phyloP scores from a whole-genome alignment of 2,113 vertebrate genomes.

The Edolisoma coerulescens region DNA sequence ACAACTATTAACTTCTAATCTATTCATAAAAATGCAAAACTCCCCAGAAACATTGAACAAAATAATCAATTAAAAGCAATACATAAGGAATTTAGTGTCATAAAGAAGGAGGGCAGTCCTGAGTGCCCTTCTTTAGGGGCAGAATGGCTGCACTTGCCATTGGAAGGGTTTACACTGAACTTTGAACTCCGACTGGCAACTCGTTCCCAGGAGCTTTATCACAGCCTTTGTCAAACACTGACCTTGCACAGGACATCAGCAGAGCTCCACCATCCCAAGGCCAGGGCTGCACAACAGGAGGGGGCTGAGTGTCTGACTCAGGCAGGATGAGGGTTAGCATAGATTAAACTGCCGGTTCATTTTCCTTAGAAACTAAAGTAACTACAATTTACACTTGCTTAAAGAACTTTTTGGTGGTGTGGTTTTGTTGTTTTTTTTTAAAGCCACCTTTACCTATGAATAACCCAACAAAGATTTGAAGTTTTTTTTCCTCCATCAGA shows the following conservation, averaged over 20 bases:
- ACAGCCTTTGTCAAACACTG: neutral
- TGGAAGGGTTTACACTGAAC: neutral
- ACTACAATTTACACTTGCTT: neutral
- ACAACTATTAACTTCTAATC: neutral
- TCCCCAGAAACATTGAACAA: neutral
- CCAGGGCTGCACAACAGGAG: neutral
- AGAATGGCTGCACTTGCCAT: neutral
- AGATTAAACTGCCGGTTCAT: neutral
- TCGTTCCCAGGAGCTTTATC: neutral
- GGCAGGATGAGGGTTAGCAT: neutral
- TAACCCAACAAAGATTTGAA: neutral
- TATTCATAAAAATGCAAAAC: neutral
- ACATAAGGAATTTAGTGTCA: neutral
- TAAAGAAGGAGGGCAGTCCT: neutral
- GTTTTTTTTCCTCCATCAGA: neutral
- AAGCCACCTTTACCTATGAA: neutral
- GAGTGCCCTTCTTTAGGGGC: neutral
- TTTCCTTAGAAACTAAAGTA: neutral
- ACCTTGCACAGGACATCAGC: neutral
- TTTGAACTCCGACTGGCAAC: neutral
- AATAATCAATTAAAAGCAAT: neutral
- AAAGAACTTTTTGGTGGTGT: neutral
- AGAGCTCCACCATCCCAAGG: neutral
- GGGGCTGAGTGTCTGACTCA: neutral
- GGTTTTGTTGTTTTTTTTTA: neutral